Evolutionary conservation across 2,797 vertebrate species (phyloP), one percentile per base, ranked within the genome.

Genomic region (Paramormyrops hopkinsi): DNA sequence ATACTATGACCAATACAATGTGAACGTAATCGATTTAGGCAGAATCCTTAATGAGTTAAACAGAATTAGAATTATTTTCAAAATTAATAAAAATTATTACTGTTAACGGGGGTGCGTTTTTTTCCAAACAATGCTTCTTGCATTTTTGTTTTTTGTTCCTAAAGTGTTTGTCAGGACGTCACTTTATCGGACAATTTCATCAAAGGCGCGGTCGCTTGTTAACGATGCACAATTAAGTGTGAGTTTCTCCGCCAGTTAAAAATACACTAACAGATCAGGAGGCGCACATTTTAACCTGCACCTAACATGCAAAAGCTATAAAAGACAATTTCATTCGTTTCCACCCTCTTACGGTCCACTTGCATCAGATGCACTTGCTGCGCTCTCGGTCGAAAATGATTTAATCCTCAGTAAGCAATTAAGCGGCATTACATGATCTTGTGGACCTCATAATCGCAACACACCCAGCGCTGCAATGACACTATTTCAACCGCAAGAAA

Each of bases 381-480:
- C 73, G 76, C 73, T 82, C 86, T 88, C 87, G 19, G 53, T 53
- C 25, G 51, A 69, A 91, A 93, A 91, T 92, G 93, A 92, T 92
- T 93, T 92, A 90, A 92, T 92, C 92, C 90, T 92, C 92, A 93
- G 93, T 92, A 91, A 92, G 91, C 92, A 94, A 90, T 92, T 92
- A 93, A 93, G 93, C 94, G 92, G 91, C 91, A 91, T 91, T 92
- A 91, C 86, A 46, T 91, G 92, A 92, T 93, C 92, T 91, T 92
- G 91, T 92, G 93, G 88, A 90, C 92, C 93, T 92, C 93, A 94
- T 92, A 93, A 92, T 92, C 93, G 93, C 92, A 95, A 95, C 95
- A 95, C 96, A 96, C 95, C 95, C 95, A 91, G 90, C 94, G 91
- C 92, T 89, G 93, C 95, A 94, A 91, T 91, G 90, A 90, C 89